phyloP scores from a whole-genome alignment of 2,888 invertebrate genomes.

The Alsophila aescularia region DNA sequence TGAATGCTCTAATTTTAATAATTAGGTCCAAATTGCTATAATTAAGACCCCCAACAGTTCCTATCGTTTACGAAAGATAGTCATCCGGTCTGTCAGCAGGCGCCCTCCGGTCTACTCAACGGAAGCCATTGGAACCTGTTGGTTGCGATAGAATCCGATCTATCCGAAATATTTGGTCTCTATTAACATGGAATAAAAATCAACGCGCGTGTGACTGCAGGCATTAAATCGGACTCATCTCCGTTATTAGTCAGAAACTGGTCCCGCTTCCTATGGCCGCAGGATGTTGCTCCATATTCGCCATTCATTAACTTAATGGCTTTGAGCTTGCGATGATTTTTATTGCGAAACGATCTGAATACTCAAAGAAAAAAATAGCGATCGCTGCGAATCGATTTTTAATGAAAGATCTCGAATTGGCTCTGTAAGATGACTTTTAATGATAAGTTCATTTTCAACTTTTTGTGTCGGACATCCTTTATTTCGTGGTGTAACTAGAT shows the following conservation, averaged over 20 bases:
- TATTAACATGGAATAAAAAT: constrained; percentile 15
- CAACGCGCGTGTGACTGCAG: constrained; percentile 37
- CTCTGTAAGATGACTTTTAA: constrained; percentile 17
- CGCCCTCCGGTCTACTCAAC: constrained; percentile 13
- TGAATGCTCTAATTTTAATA: neutral
- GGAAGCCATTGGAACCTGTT: constrained; percentile 5
- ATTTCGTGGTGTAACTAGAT: constrained; percentile 6
- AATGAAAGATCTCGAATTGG: constrained; percentile 36
- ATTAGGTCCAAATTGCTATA: constrained; percentile 13
- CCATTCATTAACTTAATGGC: constrained; percentile 75
- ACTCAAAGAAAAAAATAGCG: constrained; percentile 23
- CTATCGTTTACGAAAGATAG: constrained; percentile 12
- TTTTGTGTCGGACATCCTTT: constrained; percentile 18
- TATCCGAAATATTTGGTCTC: constrained; percentile 5
- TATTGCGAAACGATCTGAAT: constrained; percentile 59
- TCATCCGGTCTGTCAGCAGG: constrained; percentile 3
- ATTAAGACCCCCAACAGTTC: constrained; percentile 21
- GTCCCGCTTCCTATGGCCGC: constrained; percentile 72
- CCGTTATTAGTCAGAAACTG: constrained; percentile 74
- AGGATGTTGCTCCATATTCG: constrained; percentile 81
- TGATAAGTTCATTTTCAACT: constrained; percentile 7
- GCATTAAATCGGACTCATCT: constrained; percentile 61
- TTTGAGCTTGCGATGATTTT: constrained; percentile 59
- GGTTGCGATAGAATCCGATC: constrained; percentile 5
- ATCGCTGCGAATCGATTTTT: constrained; percentile 37